Evolutionary conservation across 1,140 invertebrate genomes (phyloP).

Genomic region (Ridgeia piscesae): DNA sequence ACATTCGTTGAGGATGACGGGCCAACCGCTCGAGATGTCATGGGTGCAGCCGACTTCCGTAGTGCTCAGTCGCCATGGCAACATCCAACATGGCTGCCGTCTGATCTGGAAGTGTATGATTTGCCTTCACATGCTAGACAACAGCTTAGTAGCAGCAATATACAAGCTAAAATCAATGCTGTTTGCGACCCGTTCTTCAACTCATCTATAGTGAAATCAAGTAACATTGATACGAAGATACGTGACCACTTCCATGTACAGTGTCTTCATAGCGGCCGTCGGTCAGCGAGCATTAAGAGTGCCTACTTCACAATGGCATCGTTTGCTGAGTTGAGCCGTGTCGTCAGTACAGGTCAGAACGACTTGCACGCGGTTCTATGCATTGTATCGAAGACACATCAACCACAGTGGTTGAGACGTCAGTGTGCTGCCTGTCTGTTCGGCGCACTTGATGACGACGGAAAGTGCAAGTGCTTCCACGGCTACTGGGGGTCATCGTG

Average conservation of each 20-base stretch:
- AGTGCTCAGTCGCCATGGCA: slow-evolving; percentile 36
- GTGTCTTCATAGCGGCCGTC: not conserved
- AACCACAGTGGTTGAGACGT: slow-evolving; percentile 34
- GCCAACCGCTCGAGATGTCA: slow-evolving; percentile 30
- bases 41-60: slow-evolving; percentile 30
- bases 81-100: slow-evolving; percentile 34
- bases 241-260: not conserved
- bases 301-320: slow-evolving; percentile 30
- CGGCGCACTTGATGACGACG: slow-evolving; percentile 25
- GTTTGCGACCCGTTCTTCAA: not conserved
- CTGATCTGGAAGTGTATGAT: slow-evolving; percentile 26
- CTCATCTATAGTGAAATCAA: not conserved
- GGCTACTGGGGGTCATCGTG: slow-evolving; percentile 37
- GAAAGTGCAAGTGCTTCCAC: slow-evolving; percentile 32
- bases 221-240: slow-evolving; percentile 18
- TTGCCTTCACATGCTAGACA: not conserved
- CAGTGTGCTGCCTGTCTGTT: slow-evolving; percentile 34
- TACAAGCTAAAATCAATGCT: not conserved
- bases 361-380: slow-evolving; percentile 21
- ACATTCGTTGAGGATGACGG: slow-evolving; percentile 37
- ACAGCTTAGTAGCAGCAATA: not conserved
- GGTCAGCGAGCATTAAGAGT: slow-evolving; percentile 12
- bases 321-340: slow-evolving; percentile 28
- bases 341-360: slow-evolving; percentile 15
- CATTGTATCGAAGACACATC: slow-evolving; percentile 12